Conservation (phyloP, 2,113 vertebrate genomes). For the Garra rufa region DNA sequence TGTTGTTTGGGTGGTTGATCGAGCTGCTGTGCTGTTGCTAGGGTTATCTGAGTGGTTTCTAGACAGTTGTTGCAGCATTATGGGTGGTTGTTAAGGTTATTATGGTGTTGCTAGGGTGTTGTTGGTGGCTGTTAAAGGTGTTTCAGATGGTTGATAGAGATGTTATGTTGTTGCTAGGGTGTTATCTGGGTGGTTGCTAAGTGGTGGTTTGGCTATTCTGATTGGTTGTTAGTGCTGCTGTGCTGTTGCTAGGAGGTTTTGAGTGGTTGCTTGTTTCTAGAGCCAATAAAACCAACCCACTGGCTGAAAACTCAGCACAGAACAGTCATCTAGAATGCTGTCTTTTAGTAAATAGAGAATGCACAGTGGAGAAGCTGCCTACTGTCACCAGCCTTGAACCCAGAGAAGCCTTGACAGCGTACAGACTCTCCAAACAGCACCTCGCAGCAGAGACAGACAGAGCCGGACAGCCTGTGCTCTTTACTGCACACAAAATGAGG, state of each 20-base stretch:
- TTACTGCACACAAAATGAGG: conserved; percentile 7
- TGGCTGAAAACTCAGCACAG: not conserved
- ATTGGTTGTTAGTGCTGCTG: not conserved
- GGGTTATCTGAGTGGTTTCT: too few relatives aligned
- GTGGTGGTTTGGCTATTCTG: not conserved
- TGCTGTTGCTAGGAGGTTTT: not conserved
- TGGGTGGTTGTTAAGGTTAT: too few relatives aligned
- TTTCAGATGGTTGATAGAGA: not conserved
- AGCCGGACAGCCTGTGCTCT: not conserved
- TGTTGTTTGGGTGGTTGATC: not conserved
- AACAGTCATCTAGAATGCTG: not conserved
- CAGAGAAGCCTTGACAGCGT: conserved; percentile 12
- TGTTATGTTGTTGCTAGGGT: not conserved
- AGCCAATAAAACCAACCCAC: not conserved
- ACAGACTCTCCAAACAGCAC: not conserved
- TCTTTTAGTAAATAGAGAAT: not conserved
- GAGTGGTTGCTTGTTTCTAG: not conserved
- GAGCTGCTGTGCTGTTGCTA: not conserved
- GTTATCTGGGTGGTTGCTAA: not conserved
- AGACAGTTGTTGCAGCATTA: too few relatives aligned
- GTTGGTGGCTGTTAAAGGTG: not conserved
- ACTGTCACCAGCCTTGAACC: conserved; percentile 23
- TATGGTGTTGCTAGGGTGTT: not conserved
- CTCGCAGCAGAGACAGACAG: not conserved
- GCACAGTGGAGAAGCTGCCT: conserved; percentile 1